These are phyloP conservation scores for Euzetes globulus DNA, from an alignment of 2,888 invertebrate genomes.

Conservation along the genomic window DNA sequence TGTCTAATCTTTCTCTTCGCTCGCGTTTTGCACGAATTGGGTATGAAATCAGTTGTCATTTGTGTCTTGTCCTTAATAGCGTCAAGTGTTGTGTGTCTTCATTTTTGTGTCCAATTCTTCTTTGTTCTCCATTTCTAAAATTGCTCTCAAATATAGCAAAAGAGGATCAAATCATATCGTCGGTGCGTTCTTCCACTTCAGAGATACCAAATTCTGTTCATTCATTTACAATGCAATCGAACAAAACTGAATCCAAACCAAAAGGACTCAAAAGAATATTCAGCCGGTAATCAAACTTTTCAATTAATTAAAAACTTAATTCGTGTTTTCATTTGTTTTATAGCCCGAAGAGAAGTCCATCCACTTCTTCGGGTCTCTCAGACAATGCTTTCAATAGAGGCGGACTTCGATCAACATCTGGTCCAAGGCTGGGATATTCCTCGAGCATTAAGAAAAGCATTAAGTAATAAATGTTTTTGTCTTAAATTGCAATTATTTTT, in stretches of 20 bases:
- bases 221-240: conserved; percentile 7
- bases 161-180: conserved; percentile 36
- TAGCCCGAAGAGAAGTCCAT: conserved; percentile 30
- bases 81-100: neutral
- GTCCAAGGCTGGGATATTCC: conserved; percentile 56
- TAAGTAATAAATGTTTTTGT: conserved; percentile 44
- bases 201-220: conserved; percentile 24
- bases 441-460: conserved; percentile 49
- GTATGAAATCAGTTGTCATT: neutral
- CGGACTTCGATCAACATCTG: conserved; percentile 65
- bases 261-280: conserved; percentile 35
- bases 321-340: neutral
- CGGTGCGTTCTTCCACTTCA: conserved; percentile 31
- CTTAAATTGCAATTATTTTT: neutral
- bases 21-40: conserved; percentile 6
- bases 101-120: neutral
- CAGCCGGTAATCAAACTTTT: conserved; percentile 15
- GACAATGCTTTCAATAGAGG: conserved; percentile 59
- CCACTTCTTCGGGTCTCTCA: conserved; percentile 41
- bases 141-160: conserved; percentile 27
- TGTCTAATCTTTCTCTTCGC: conserved; percentile 4
- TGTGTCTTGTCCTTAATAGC: neutral
- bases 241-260: conserved; percentile 27
- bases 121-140: neutral
- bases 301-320: neutral